Conservation (phyloP, 2,113 vertebrate genomes). For the Festucalex cinctus region DNA sequence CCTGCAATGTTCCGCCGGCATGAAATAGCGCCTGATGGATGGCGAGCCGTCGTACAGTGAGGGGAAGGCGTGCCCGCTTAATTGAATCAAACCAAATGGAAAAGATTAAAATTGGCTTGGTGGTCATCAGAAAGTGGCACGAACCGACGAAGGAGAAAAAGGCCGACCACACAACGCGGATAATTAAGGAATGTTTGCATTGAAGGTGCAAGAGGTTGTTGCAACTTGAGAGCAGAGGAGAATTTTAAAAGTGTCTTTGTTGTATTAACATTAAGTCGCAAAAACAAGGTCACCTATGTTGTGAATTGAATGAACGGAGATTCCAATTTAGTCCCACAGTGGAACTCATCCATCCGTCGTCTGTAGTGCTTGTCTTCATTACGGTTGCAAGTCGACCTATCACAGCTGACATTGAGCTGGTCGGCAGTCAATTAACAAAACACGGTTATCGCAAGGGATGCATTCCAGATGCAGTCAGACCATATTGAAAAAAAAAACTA, state of each 20-base stretch:
- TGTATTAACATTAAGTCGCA: not conserved
- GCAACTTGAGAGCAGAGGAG: not conserved
- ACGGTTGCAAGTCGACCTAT: no score
- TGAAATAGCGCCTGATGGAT: conserved; percentile 52
- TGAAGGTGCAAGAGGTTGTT: conserved; percentile 1
- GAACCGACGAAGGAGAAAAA: conserved; percentile 9
- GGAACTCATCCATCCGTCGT: no score
- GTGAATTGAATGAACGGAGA: no score
- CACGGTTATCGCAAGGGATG: no score
- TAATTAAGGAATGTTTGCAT: conserved; percentile 4
- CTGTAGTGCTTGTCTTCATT: no score
- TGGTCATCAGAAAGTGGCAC: not conserved
- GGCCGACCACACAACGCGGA: not conserved
- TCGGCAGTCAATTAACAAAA: no score
- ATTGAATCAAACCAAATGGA: conserved; percentile 41
- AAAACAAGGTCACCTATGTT: no score
- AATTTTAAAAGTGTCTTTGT: conserved; percentile 1
- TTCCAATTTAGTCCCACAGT: no score
- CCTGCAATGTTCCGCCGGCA: conserved; percentile 34
- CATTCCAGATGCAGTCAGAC: no score
- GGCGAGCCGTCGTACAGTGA: conserved; percentile 6
- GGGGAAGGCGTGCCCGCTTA: conserved; percentile 9
- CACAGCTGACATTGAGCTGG: no score
- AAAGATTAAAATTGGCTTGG: conserved; percentile 29
- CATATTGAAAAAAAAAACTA: no score